Conservation (phyloP, 2,888 invertebrate genomes). For the Seira sanloemensis region DNA sequence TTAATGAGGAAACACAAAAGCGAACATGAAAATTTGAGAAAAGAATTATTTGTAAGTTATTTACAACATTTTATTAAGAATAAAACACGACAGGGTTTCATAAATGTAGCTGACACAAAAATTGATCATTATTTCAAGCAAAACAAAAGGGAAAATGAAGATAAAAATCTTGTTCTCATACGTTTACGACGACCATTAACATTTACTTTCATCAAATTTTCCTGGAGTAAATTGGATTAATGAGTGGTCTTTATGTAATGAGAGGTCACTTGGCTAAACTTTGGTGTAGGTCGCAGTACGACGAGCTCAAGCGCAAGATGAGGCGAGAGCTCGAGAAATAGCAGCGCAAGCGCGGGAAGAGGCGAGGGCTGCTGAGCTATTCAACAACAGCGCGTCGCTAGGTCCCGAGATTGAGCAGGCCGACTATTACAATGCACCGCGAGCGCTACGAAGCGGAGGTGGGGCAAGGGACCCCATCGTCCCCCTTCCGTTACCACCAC, state of each 20-base stretch:
- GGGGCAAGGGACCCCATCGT: conserved; percentile 17
- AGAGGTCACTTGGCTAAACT: not conserved
- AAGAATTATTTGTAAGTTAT: too few relatives aligned
- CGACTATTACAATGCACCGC: conserved; percentile 20
- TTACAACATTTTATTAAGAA: too few relatives aligned
- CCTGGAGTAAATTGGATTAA: not conserved
- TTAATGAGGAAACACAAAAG: too few relatives aligned
- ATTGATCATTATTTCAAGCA: not conserved
- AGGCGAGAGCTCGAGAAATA: conserved; percentile 75
- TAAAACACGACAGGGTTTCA: too few relatives aligned
- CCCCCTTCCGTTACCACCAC: conserved; percentile 21
- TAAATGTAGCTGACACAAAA: not conserved
- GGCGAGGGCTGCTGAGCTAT: conserved; percentile 72
- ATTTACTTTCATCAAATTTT: not conserved
- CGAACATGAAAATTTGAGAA: too few relatives aligned
- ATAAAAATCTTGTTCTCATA: not conserved
- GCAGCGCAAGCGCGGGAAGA: conserved; percentile 90
- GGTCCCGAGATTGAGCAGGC: conserved; percentile 68
- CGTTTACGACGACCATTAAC: not conserved
- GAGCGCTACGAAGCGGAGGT: conserved; percentile 9
- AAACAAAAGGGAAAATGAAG: conserved; percentile 8
- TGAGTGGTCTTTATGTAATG: too few relatives aligned
- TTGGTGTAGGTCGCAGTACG: conserved; percentile 85
- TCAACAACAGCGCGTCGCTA: conserved; percentile 68
- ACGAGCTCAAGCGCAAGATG: conserved; percentile 91